Base-by-base conservation (phyloP, 2,888 invertebrate species). In the Limenitis camilla region DNA sequence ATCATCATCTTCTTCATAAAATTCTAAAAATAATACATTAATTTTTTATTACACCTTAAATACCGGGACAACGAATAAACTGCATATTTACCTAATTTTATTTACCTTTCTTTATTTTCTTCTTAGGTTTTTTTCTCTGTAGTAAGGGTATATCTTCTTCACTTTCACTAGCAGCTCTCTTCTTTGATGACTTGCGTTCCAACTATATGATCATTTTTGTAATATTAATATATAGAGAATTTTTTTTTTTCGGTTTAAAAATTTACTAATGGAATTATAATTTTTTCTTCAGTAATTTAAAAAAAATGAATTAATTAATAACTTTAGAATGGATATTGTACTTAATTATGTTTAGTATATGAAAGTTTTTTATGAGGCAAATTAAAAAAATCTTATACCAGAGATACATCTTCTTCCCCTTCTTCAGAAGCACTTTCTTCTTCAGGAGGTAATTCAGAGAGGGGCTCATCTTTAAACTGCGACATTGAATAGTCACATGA, bases 91-190 rank as follows among this genome's bases (percentile, higher is more conserved):
- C 19, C 19, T 19, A 19, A 19, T 19, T 19, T 19, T 19, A 19
- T 19, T 19, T 19, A 19, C 19, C 19, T 19, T 19, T n/a, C n/a
- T n/a, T n/a, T n/a, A n/a, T n/a, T n/a, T n/a, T n/a, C n/a, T n/a
- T n/a, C n/a, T n/a, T n/a, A n/a, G n/a, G n/a, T n/a, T 19, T 1
- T 19, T 19, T 19, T 19, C 92, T 87, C 43, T 90, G 88, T 9
- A 88, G 81, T 51, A 94, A 77, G 19, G 94, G 94, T 41, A 93
- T 92, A 71, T 93, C 93, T 64, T 93, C 93, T 66, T 93, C 92
- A 65, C 90, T 90, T 44, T 92, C 92, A 66, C 88, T 89, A 5
- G 73, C 68, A n/a, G 76, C 66, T 19, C 71, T 74, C 42, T 79
- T 73, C 65, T 79, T 82, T n/a, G 68, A 55, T n/a, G 69, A 69